Evolutionary conservation across 2,113 vertebrate species (phyloP).

Genomic region (Pachyramphus minor): DNA sequence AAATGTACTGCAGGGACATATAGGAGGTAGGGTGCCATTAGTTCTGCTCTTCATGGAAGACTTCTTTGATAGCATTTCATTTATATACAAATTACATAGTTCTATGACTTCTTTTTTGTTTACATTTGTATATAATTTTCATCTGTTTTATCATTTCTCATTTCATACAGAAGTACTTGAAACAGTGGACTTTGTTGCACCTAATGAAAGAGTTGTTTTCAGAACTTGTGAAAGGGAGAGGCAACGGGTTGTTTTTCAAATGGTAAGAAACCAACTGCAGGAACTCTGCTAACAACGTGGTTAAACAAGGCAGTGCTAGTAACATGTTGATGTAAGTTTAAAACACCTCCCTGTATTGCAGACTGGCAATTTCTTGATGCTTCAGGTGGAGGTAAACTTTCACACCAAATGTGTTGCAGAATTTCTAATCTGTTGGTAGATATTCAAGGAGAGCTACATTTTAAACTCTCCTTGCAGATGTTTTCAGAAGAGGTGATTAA

Average conservation of each 20-base stretch:
- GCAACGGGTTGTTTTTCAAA: slow-evolving; percentile 87
- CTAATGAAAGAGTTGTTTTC: slow-evolving; percentile 92
- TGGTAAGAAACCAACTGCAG: slow-evolving; percentile 75
- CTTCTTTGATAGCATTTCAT: neutral
- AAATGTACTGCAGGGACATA: neutral
- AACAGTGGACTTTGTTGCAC: slow-evolving; percentile 92
- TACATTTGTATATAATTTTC: neutral
- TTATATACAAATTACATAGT: neutral
- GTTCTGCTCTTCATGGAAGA: neutral
- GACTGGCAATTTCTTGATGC: neutral
- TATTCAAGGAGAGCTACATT: neutral
- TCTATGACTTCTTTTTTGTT: neutral
- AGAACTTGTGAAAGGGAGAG: slow-evolving; percentile 89
- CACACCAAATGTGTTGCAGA: neutral
- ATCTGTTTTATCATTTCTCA: neutral
- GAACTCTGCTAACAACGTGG: neutral
- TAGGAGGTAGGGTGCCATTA: neutral
- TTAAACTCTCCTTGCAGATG: neutral
- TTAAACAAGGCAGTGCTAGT: neutral
- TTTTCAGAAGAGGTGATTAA: neutral
- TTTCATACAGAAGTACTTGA: slow-evolving; percentile 79
- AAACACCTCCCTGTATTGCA: neutral
- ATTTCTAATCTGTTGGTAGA: neutral
- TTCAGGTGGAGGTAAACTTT: neutral
- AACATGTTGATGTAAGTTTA: neutral